Conservation (phyloP, 2,113 vertebrate genomes). For the Thamnophis sirtalis region DNA sequence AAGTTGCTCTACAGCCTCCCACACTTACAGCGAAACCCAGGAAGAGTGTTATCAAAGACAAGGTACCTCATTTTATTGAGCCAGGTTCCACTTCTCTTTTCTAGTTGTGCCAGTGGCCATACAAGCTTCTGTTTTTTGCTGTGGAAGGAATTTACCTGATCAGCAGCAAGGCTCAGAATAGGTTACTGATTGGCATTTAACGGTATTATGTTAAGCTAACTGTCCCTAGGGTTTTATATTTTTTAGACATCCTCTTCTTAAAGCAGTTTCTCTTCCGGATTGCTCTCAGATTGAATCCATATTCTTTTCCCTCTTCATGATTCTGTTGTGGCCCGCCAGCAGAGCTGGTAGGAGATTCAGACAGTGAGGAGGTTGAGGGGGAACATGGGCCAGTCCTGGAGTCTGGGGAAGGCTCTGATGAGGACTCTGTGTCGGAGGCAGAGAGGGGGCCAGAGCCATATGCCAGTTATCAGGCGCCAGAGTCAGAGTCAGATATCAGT, state of each 20-base stretch:
- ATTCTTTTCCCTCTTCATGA: neutral
- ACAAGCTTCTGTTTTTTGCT: neutral
- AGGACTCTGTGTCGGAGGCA: too few relatives aligned
- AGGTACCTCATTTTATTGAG: constrained; percentile 65
- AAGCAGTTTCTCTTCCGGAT: neutral
- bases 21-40: constrained; percentile 78
- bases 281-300: neutral
- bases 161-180: neutral
- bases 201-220: neutral
- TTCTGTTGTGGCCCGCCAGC: too few relatives aligned
- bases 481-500: too few relatives aligned
- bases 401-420: too few relatives aligned
- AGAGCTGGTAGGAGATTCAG: too few relatives aligned
- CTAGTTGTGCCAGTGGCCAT: neutral
- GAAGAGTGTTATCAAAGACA: constrained; percentile 51
- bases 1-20: constrained; percentile 84
- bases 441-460: too few relatives aligned
- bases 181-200: too few relatives aligned
- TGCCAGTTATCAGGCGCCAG: too few relatives aligned
- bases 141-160: neutral
- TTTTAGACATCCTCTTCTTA: neutral
- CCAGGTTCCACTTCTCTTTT: neutral
- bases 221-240: neutral
- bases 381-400: too few relatives aligned
- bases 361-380: too few relatives aligned